Evolutionary conservation across 2,797 vertebrate species (phyloP), one percentile per base, ranked within the genome.

Genomic region (Gymnothorax reevesii): DNA sequence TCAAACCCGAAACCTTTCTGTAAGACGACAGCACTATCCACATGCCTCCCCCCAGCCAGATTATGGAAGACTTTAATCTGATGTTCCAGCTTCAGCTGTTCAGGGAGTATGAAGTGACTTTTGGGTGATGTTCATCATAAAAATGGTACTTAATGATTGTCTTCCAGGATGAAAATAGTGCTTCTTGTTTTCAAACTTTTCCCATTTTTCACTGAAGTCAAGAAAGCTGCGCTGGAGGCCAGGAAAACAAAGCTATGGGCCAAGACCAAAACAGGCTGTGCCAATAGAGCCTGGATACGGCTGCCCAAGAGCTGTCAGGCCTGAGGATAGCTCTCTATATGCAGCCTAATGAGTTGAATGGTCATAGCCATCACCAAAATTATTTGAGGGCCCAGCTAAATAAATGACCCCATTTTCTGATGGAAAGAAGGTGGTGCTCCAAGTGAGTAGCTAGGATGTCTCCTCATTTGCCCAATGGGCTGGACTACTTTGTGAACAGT

Each of bases 41-140:
- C 33, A 2, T 42, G 33, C 33, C 33, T 42, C 33, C 33, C 33
- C 33, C 33, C 33, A 42, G 33, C 33, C 33, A 42, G 33, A 42
- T 42, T 42, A 42, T 42, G 33, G 33, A 42, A 42, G 1, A 13
- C 57, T 59, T 59, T 7, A 59, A 13, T 13, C 0, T 59, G 13
- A 59, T 59, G 57, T 7, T 59, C 57, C 7, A 6, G 57, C 62
- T 66, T 66, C 62, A 66, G 17, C 60, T 69, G 4, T 83, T 62
- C 80, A 90, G 88, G 88, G 87, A 90, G 92, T 87, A 42, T 59
- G 92, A 93, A 92, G 85, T 90, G 93, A 92, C 92, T 87, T 86
- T 85, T 93, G 93, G 92, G 93, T 92, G 90, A 87, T 59, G 75
- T 59, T 64, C 2, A 84, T 85, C 83, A 54, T 42, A 42, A 42